Conservation (phyloP, 2,113 vertebrate genomes). For the Labeo catla region DNA sequence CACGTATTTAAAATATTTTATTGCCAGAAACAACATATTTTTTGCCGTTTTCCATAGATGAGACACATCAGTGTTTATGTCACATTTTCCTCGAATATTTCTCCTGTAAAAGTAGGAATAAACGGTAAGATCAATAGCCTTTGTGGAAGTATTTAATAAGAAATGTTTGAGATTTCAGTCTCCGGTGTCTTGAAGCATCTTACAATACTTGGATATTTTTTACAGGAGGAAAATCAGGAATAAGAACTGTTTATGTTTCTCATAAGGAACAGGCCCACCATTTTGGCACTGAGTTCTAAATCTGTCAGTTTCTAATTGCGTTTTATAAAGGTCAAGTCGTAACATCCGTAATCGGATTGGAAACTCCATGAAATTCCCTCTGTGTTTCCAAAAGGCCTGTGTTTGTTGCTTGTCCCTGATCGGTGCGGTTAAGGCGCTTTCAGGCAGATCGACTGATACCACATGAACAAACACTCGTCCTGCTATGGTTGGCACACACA, state of each 20-base stretch:
- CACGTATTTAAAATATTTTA: too few relatives aligned
- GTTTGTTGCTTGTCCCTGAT: conserved; percentile 8
- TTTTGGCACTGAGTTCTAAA: not conserved
- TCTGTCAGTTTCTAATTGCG: not conserved
- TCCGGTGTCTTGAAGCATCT: not conserved
- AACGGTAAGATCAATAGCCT: not conserved
- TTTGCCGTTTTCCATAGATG: too few relatives aligned
- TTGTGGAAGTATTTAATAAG: not conserved
- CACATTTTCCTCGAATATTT: too few relatives aligned
- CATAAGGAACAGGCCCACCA: not conserved
- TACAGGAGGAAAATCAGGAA: not conserved
- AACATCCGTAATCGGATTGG: not conserved
- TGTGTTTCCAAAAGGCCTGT: not conserved
- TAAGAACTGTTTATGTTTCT: not conserved
- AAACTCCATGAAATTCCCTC: not conserved
- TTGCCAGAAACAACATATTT: too few relatives aligned
- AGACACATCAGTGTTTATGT: too few relatives aligned
- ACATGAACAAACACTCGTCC: conserved; percentile 2
- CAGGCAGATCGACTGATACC: conserved; percentile 15
- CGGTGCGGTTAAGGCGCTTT: not conserved
- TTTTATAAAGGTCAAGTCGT: not conserved
- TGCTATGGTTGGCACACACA: not conserved
- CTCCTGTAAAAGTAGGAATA: too few relatives aligned
- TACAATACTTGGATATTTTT: not conserved
- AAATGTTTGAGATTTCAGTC: not conserved